Conservation (phyloP, 37 sponge, comb jelly and placozoan genomes). For the Hexactinellida sp. region DNA sequence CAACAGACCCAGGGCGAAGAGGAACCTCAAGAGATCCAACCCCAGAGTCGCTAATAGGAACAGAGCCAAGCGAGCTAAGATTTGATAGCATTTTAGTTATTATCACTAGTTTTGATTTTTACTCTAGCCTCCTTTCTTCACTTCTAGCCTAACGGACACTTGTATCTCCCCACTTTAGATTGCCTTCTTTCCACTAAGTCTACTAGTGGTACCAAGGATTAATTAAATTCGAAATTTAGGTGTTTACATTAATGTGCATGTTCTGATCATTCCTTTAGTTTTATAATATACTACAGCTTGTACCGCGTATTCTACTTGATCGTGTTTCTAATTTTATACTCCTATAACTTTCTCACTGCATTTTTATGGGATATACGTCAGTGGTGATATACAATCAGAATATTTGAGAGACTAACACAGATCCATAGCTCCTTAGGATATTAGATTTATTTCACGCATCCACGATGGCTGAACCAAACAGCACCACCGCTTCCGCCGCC, state of each 20-base stretch:
- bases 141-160: background rate
- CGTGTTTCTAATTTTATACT: background rate
- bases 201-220: background rate
- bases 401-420: no score
- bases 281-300: background rate
- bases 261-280: background rate
- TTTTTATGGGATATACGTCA: no score
- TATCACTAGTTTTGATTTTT: background rate
- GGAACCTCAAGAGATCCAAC: background rate
- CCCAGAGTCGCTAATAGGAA: background rate
- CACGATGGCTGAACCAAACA: background rate
- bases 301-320: background rate
- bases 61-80: background rate
- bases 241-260: background rate
- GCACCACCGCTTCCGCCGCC: background rate
- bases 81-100: background rate
- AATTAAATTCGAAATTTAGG: background rate
- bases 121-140: background rate
- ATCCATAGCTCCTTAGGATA: no score
- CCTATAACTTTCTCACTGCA: no score
- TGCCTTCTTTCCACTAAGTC: background rate
- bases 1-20: background rate
- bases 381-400: no score
- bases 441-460: background rate
- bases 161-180: background rate